Percentiles rank a stretch among this genome's conserved stretches.
phyloP scores from a whole-genome alignment of 53 echinoderm and acorn worm species.

The Glandiceps talaboti region DNA sequence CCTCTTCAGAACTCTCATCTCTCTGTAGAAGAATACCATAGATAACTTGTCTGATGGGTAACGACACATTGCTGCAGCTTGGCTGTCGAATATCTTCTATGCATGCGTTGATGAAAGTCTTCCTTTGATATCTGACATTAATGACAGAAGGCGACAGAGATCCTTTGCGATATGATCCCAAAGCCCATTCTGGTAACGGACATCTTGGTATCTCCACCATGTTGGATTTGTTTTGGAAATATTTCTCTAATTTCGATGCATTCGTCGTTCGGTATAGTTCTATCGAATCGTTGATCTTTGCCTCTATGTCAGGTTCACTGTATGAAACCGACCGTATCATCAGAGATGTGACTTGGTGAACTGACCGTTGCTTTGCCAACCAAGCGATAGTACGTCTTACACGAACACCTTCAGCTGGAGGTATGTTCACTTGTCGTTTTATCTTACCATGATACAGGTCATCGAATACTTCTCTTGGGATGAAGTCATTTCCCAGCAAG shows the following conservation, averaged over 20 bases:
- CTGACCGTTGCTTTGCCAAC: slow-evolving; percentile 18
- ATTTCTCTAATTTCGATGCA: slow-evolving; percentile 8
- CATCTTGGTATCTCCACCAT: slow-evolving; percentile 2
- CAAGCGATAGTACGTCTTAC: neutral
- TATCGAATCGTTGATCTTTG: slow-evolving; percentile 29
- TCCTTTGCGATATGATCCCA: slow-evolving; percentile 21
- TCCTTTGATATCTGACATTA: slow-evolving; percentile 35
- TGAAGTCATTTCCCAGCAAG: slow-evolving; percentile 51
- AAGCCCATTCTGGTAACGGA: slow-evolving; percentile 32
- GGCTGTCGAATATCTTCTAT: slow-evolving; percentile 30
- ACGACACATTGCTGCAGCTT: slow-evolving; percentile 5
- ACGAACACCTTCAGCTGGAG: neutral
- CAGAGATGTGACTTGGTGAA: slow-evolving; percentile 20
- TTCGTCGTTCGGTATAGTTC: slow-evolving; percentile 30
- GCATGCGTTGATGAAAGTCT: slow-evolving; percentile 28
- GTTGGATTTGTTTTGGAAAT: slow-evolving; percentile 2
- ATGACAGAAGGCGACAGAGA: slow-evolving; percentile 14
- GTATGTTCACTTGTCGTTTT: neutral
- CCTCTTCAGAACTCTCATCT: slow-evolving; percentile 1
- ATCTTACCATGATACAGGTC: neutral
- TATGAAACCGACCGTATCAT: neutral
- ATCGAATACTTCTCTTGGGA: neutral
- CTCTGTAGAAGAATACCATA: slow-evolving; percentile 26
- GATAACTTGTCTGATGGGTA: slow-evolving; percentile 19
- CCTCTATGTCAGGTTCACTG: slow-evolving; percentile 2